Evolutionary conservation across 2,888 invertebrate genomes (phyloP), one percentile per base, ranked within the genome.

Genomic region (Lochmaea capreae): DNA sequence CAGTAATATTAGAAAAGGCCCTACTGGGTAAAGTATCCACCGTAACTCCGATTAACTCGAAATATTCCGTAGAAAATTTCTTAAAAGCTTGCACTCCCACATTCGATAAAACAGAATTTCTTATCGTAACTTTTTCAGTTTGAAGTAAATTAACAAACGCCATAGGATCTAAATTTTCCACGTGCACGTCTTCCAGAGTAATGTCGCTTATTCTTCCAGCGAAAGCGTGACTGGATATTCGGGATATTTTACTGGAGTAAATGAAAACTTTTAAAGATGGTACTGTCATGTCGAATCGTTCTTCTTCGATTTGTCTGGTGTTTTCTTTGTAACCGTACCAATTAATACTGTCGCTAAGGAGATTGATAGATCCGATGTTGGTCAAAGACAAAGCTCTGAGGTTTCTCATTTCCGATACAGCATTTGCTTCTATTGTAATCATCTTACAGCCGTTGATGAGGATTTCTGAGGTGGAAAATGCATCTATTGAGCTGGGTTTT

Each of bases 11-110:
- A 72, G 93, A 93, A 84, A 95, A 90, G 72, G 92, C 90, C 75
- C 93, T 89, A 79, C 94, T 94, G 5, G 94, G 93, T 74, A 94
- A 85, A 67, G 87, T 84, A 0, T 88, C 88, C 42, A 94, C 90
- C 12, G 83, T 87, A 26, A 93, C 91, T 4, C 92, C 91, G 58
- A 89, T 89, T 67, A 95, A 86, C 77, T 90, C 88, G 77, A 95
- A 89, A 78, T 90, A 90, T 49, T 90, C 89, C 0, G 93, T 91
- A 39, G 91, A 90, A 83, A 95, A 94, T 86, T 94, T 94, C 83
- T 95, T 95, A 82, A 95, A 94, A 2, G 94, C 91, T 87, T 95
- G 91, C 57, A 90, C 90, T 79, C 93, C 92, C 63, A 94, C 89
- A 65, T 88, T 89, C 58, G 90, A 88, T 61, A 93, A 89, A 3